phyloP scores from a whole-genome alignment of 2,888 invertebrate genomes.

The Drosophila borborema region DNA sequence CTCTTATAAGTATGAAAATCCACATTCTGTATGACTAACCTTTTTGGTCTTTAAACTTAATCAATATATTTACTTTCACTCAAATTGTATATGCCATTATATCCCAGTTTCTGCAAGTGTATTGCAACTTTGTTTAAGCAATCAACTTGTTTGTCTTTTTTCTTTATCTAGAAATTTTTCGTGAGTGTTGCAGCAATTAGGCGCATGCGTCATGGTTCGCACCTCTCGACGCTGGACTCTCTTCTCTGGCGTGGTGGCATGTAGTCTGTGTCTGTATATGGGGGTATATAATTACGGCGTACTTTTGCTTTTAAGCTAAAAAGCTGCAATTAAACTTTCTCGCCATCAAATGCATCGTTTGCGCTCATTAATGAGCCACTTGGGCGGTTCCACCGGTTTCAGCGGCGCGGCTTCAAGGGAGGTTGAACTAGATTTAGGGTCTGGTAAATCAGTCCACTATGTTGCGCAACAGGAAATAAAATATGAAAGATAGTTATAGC shows the following conservation, averaged over 20 bases:
- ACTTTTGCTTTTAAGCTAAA: conserved; percentile 65
- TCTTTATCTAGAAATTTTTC: conserved; percentile 36
- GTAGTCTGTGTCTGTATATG: neutral
- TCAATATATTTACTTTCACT: no score
- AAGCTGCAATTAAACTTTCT: conserved; percentile 79
- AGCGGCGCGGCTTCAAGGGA: neutral
- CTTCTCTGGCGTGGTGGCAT: conserved; percentile 6
- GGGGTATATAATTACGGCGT: conserved; percentile 57
- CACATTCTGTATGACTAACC: no score
- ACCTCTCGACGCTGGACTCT: conserved; percentile 12
- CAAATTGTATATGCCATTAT: neutral
- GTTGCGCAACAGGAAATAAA: neutral
- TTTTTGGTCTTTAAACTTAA: no score
- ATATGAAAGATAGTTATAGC: neutral
- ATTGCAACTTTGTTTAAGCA: conserved; percentile 1
- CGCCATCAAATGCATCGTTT: conserved; percentile 72
- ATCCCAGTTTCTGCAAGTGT: neutral
- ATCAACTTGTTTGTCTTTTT: neutral
- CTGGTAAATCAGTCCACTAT: conserved; percentile 9
- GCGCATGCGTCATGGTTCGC: conserved; percentile 75
- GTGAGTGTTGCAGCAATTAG: conserved; percentile 66
- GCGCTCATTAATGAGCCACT: conserved; percentile 58
- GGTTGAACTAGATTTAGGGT: conserved; percentile 6
- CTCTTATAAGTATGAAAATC: no score
- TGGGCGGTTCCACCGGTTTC: conserved; percentile 49